Evolutionary conservation across 2,797 vertebrate species (phyloP).

Genomic region (Neoniphon sammara): DNA sequence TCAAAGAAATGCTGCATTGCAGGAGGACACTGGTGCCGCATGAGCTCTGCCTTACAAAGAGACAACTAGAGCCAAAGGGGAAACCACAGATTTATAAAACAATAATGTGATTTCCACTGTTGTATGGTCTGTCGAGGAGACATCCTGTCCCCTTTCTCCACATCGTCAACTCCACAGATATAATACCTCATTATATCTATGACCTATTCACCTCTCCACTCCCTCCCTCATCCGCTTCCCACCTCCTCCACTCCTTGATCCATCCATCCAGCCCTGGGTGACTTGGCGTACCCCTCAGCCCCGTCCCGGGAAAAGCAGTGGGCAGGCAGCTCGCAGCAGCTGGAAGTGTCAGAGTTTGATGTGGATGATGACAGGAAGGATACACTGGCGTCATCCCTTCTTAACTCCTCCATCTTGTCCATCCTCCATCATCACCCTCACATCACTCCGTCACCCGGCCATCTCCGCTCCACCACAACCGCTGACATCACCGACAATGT

Average conservation of each 20-base stretch:
- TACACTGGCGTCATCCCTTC: conserved; percentile 66
- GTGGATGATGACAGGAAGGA: conserved; percentile 58
- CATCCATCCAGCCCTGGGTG: conserved; percentile 71
- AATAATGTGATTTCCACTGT: not conserved
- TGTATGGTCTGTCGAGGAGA: conserved; percentile 4
- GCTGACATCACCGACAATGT: conserved; percentile 48
- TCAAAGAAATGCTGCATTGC: conserved; percentile 66
- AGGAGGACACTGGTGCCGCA: conserved; percentile 48
- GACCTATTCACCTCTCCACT: conserved; percentile 31
- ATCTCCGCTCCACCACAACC: conserved; percentile 19
- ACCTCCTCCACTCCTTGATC: conserved; percentile 46
- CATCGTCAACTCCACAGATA: not conserved
- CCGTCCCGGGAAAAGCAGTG: conserved; percentile 45
- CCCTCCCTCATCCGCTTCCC: conserved; percentile 46
- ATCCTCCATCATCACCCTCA: conserved; percentile 64
- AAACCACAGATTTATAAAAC: not conserved
- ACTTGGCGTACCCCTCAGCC: conserved; percentile 56
- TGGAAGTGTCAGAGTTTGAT: conserved; percentile 55
- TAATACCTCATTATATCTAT: conserved; percentile 28
- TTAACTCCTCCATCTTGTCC: conserved; percentile 70
- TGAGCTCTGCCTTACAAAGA: conserved; percentile 21
- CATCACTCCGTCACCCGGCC: conserved; percentile 53
- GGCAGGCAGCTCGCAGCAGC: conserved; percentile 52
- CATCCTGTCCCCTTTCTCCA: not conserved
- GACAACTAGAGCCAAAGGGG: not conserved